These are phyloP conservation scores for Zelleria hepariella DNA, from an alignment of 2,888 invertebrate genomes.

Conservation along the genomic window DNA sequence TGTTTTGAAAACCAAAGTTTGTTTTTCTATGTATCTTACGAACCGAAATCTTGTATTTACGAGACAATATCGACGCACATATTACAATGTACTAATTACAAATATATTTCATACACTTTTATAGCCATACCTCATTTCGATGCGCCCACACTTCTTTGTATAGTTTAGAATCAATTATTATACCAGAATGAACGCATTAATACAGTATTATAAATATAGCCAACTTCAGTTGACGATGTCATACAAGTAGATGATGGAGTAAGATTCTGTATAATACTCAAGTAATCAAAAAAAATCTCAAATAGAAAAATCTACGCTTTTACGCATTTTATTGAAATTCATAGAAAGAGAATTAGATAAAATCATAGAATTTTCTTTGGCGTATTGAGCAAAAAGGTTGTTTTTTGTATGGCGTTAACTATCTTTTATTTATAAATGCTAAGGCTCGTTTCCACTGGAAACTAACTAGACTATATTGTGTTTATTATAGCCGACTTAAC, in stretches of 20 bases:
- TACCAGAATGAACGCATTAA: not conserved
- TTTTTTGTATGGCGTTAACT: slow-evolving; percentile 51
- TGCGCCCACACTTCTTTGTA: not conserved
- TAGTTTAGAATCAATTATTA: not conserved
- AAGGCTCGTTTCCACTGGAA: slow-evolving; percentile 9
- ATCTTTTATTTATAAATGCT: slow-evolving; percentile 23
- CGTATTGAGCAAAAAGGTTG: slow-evolving; percentile 62
- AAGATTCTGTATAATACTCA: not conserved
- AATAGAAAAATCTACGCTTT: not conserved
- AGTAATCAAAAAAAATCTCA: not conserved
- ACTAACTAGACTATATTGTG: slow-evolving; percentile 23
- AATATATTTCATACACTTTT: not conserved
- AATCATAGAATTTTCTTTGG: slow-evolving; percentile 47
- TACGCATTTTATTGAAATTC: not conserved
- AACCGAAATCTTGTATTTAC: not conserved
- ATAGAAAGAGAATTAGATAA: not conserved
- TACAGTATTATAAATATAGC: too few relatives aligned
- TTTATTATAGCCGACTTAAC: not conserved
- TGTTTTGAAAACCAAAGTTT: too few relatives aligned
- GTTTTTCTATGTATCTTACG: too few relatives aligned
- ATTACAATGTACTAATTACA: not conserved
- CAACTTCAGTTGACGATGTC: too few relatives aligned
- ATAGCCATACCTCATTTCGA: not conserved
- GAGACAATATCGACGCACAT: not conserved
- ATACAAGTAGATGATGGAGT: not conserved